A percentile compares a stretch with the other conserved stretches of the same genome.
Conservation (phyloP, 2,888 invertebrate species). For the Cylloceria caligata region DNA sequence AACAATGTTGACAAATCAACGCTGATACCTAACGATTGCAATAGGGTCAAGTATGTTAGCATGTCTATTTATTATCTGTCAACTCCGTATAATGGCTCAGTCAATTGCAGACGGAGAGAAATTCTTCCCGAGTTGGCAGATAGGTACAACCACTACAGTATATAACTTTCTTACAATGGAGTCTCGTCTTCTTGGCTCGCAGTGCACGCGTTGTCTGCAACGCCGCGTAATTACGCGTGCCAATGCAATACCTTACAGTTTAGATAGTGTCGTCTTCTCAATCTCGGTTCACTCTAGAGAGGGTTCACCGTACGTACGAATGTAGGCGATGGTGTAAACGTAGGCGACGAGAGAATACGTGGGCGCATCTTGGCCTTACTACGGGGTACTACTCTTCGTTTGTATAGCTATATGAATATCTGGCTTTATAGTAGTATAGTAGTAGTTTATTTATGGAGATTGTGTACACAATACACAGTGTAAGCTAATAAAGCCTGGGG, state of each 20-base stretch:
- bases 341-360: constrained; percentile 54
- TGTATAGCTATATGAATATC: constrained; percentile 8
- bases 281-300: constrained; percentile 57
- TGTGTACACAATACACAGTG: not conserved
- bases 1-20: constrained; percentile 1
- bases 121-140: constrained; percentile 6
- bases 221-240: constrained; percentile 62
- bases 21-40: not conserved
- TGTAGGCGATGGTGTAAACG: constrained; percentile 59
- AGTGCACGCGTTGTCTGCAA: constrained; percentile 47
- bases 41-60: not conserved
- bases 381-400: constrained; percentile 41
- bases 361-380: constrained; percentile 50
- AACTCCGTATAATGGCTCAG: constrained; percentile 24
- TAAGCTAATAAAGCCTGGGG: constrained; percentile 56
- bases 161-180: constrained; percentile 17
- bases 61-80: constrained; percentile 26
- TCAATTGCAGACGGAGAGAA: constrained; percentile 45
- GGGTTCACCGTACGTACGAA: constrained; percentile 31
- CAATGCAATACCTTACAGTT: constrained; percentile 59
- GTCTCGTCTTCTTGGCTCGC: constrained; percentile 39
- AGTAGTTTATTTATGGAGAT: not conserved
- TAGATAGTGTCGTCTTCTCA: constrained; percentile 54
- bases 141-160: not conserved
- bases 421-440: not conserved